Evolutionary conservation across 2,113 vertebrate genomes (phyloP), one percentile per base, ranked within the genome.

Genomic region (Otis tarda): DNA sequence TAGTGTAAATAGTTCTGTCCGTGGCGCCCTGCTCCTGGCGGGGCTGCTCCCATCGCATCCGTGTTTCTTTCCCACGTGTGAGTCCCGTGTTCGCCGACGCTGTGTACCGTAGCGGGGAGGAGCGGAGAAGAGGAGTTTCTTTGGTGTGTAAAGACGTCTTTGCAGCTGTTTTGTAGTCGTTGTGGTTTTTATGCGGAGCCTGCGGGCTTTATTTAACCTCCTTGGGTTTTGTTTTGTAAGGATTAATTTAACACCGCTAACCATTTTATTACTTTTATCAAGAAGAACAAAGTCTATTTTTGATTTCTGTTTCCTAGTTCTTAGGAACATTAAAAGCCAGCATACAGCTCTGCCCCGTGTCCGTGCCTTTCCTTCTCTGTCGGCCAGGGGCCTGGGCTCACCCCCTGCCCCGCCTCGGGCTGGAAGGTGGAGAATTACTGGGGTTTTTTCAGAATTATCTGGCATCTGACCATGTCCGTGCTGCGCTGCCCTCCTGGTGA

Each of bases 181-280:
- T 33, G 74, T 83, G 69, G 67, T 92, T 87, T 82, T 83, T 84
- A 64, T 45, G 83, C 45, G 24, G 47, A 79, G 87, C 86, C 74
- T 43, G 85, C 30, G 50, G 83, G 87, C 65, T 90, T 69, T 81
- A 80, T 93, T 81, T 82, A 89, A 79, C 87, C 52, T 75, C 69
- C 30, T 49, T 61, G 90, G 77, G 94, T 95, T 95, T 87, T 93
- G 94, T 97, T 97, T 96, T 96, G 59, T 96, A 97, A 96, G 94
- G 83, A 76, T 97, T 98, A 98, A 98, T 97, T 98, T 97, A 98
- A 97, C 95, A 92, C 83, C 43, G 67, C 96, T 97, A 96, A 97
- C 95, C 96, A 73, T 97, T 97, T 97, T 97, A 97, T 97, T 97
- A 97, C 97, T 94, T 97, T 95, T 96, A 97, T 96, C 96, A 69